Conservation (phyloP, 1,140 invertebrate species). For the Hormaphis cornu region DNA sequence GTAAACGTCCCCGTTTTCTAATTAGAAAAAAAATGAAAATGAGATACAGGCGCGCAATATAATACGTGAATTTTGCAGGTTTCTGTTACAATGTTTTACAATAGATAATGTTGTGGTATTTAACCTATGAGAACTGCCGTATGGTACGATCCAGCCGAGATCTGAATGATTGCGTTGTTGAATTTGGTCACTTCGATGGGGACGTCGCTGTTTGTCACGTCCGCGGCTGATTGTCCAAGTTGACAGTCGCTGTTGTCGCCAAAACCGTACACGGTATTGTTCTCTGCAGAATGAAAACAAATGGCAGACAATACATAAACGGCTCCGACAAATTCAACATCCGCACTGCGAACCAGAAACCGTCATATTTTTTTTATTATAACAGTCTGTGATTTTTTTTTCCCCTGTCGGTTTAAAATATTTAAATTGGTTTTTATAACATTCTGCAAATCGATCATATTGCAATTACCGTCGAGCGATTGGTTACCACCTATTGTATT, state of each 20-base stretch:
- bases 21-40: neutral
- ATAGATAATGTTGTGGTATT: neutral
- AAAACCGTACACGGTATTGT: slow-evolving; percentile 53
- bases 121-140: slow-evolving; percentile 47
- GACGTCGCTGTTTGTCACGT: neutral
- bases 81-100: neutral
- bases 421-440: too few relatives aligned
- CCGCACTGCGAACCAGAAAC: too few relatives aligned
- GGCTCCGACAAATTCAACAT: too few relatives aligned
- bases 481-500: too few relatives aligned
- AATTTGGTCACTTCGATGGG: slow-evolving; percentile 28
- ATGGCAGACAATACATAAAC: neutral
- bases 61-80: neutral
- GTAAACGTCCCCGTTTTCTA: slow-evolving; percentile 47
- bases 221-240: slow-evolving; percentile 44
- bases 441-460: too few relatives aligned
- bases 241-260: slow-evolving; percentile 60
- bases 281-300: slow-evolving; percentile 43
- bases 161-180: slow-evolving; percentile 40
- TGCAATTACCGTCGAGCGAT: too few relatives aligned
- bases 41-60: neutral
- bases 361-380: too few relatives aligned
- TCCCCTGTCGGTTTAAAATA: too few relatives aligned
- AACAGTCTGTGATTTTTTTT: too few relatives aligned
- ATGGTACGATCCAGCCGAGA: slow-evolving; percentile 51